These are phyloP conservation scores for Hydractinia echinata DNA, from an alignment of 30 jellyfish, hydroid and myxozoan species.

Conservation along the genomic window DNA sequence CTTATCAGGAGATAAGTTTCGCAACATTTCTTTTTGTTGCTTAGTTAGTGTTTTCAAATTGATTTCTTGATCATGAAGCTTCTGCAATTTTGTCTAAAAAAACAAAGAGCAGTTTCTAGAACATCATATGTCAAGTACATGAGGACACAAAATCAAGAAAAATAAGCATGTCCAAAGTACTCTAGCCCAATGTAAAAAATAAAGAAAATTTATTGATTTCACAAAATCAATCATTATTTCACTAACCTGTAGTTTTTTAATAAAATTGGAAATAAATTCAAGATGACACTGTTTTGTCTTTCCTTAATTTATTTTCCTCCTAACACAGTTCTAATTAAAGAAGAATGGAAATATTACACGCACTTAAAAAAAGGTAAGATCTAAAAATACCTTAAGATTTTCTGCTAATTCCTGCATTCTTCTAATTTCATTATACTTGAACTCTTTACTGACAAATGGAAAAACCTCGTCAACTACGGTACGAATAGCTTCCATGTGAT, in stretches of 20 bases:
- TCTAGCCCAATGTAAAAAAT: not conserved
- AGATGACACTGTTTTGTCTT: not conserved
- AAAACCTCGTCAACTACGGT: constrained; percentile 72
- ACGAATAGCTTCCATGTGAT: constrained; percentile 45
- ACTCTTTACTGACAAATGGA: constrained; percentile 80
- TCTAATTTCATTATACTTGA: constrained; percentile 64
- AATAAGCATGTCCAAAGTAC: no score
- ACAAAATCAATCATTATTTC: not conserved
- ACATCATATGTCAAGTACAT: no score
- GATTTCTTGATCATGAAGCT: constrained; percentile 67
- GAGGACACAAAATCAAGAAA: no score
- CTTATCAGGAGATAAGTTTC: constrained; percentile 57
- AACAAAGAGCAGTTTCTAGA: no score
- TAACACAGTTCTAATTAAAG: not conserved
- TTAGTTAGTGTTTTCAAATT: constrained; percentile 49
- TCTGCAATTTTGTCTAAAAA: constrained; percentile 60
- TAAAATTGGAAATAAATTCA: not conserved
- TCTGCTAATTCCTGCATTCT: constrained; percentile 38
- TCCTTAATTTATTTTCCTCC: not conserved
- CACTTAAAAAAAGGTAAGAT: not conserved
- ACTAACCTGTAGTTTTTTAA: not conserved
- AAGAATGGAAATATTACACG: not conserved
- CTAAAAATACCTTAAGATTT: constrained; percentile 15
- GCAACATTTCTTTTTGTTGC: constrained; percentile 61
- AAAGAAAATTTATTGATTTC: not conserved